Conservation (phyloP, 2,888 invertebrate species). For the Imbricaverruca yamaguchii region DNA sequence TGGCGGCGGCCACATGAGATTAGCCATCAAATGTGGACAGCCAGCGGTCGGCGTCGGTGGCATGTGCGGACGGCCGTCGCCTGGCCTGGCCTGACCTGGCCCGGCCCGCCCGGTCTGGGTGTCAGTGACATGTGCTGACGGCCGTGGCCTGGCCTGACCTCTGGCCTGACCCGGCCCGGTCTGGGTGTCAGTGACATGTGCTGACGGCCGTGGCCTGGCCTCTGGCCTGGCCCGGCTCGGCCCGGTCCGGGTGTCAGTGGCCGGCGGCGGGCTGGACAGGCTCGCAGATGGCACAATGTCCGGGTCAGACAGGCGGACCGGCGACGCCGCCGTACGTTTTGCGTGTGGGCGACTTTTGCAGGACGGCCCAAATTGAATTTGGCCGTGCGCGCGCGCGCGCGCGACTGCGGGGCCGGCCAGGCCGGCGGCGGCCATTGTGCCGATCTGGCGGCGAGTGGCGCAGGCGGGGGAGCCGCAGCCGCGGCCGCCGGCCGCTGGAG, state of each 20-base stretch:
- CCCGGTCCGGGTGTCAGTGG: too few relatives aligned
- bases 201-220: too few relatives aligned
- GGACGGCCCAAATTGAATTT: not conserved
- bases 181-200: too few relatives aligned
- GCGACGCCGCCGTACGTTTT: not conserved
- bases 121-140: too few relatives aligned
- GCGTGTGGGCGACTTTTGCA: not conserved
- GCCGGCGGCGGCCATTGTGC: not conserved
- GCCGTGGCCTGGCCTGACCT: too few relatives aligned
- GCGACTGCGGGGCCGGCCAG: not conserved
- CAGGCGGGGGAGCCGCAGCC: not conserved
- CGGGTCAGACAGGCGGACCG: conserved; percentile 1
- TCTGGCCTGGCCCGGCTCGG: too few relatives aligned
- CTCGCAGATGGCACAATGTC: not conserved
- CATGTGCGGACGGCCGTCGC: too few relatives aligned
- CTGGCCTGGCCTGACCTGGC: too few relatives aligned
- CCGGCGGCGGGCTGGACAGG: not conserved
- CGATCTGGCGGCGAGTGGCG: too few relatives aligned
- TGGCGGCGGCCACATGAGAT: not conserved
- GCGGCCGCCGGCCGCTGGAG: not conserved
- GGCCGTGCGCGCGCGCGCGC: not conserved
- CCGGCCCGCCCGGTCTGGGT: too few relatives aligned
- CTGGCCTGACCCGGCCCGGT: not conserved
- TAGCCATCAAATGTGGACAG: not conserved
- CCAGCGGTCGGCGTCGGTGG: not conserved